A percentile compares a stretch with the other conserved stretches of the same genome.
phyloP scores from a whole-genome alignment of 2,113 vertebrate genomes.

The Myotis brandtii region DNA sequence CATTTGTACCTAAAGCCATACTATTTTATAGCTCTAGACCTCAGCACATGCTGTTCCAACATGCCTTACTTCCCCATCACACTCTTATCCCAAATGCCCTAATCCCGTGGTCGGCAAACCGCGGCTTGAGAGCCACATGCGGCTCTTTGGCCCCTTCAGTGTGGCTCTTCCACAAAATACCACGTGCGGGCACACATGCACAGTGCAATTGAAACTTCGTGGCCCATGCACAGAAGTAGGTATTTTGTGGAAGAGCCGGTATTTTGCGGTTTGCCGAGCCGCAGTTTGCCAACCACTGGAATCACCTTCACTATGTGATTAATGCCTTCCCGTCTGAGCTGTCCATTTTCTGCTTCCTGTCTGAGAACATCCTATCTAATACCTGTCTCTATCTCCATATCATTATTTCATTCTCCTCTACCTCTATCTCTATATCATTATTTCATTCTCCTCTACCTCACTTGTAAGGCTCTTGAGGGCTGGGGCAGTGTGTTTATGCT shows the following conservation, averaged over 20 bases:
- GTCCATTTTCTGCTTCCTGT: background rate
- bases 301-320: background rate
- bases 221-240: too few relatives aligned
- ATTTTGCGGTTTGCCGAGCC: too few relatives aligned
- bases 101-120: background rate
- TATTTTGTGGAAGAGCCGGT: too few relatives aligned
- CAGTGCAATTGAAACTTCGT: too few relatives aligned
- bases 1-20: background rate
- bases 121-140: too few relatives aligned
- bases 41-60: background rate
- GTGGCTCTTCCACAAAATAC: too few relatives aligned
- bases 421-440: background rate
- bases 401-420: background rate
- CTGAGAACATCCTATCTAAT: constrained; percentile 23
- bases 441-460: background rate
- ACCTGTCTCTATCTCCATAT: background rate
- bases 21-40: background rate
- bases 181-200: too few relatives aligned
- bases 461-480: background rate
- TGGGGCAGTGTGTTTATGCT: background rate
- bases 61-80: background rate
- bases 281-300: too few relatives aligned
- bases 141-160: too few relatives aligned
- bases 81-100: background rate
- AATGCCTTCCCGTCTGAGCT: background rate